Conservation (phyloP, 2,888 invertebrate genomes). For the Priocnemis perturbator region DNA sequence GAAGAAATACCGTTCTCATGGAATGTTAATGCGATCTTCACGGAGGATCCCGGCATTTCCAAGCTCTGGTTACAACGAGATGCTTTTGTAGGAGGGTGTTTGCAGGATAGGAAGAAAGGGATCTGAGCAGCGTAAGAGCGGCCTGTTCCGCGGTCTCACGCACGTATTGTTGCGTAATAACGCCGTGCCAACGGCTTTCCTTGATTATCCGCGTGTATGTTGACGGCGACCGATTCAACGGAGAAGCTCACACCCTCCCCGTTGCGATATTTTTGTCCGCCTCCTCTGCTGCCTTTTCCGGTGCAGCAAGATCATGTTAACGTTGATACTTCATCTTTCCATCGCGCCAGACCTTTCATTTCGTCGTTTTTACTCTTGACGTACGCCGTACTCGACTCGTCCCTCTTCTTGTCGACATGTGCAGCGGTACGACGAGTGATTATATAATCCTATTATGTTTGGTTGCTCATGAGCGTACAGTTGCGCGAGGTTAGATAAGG, state of each 20-base stretch:
- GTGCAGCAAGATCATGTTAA: background rate
- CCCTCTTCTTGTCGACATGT: no score
- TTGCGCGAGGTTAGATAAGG: constrained; percentile 4
- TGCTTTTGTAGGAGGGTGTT: constrained; percentile 1
- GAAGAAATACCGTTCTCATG: constrained; percentile 73
- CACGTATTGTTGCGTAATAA: constrained; percentile 67
- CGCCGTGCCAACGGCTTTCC: constrained; percentile 31
- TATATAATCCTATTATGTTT: background rate
- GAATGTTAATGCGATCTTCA: constrained; percentile 73
- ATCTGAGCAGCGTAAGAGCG: constrained; percentile 9
- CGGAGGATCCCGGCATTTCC: background rate
- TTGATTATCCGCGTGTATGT: constrained; percentile 15
- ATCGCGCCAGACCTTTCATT: background rate
- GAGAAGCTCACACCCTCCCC: background rate
- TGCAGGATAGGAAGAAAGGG: constrained; percentile 5
- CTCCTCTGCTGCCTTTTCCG: background rate
- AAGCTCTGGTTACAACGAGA: constrained; percentile 28
- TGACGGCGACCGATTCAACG: background rate
- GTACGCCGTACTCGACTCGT: no score
- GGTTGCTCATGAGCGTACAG: no score
- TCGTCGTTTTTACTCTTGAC: no score
- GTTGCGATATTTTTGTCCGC: background rate
- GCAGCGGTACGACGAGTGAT: background rate
- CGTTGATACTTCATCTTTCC: background rate
- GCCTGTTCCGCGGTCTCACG: constrained; percentile 53